These are phyloP conservation scores for Homalodisca vitripennis DNA, from an alignment of 1,140 invertebrate species.

Conservation along the genomic window DNA sequence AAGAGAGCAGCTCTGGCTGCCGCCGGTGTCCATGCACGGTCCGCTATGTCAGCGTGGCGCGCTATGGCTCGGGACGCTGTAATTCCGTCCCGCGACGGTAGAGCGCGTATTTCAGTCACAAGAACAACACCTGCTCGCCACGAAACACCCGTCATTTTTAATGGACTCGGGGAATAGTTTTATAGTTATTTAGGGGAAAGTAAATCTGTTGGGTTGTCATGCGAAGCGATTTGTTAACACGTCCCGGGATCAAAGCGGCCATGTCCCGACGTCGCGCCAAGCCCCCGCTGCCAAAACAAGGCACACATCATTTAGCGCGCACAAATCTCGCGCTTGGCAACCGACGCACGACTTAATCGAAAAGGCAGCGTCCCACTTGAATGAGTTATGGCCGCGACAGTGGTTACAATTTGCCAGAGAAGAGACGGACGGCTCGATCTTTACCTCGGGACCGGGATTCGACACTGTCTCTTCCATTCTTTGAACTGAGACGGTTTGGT, in stretches of 20 bases:
- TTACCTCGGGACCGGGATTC: too few species aligned
- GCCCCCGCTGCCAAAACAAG: background rate
- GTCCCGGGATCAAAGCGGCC: too few species aligned
- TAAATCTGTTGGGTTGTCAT: slow-evolving; percentile 26
- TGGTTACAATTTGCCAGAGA: slow-evolving; percentile 5
- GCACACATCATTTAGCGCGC: slow-evolving; percentile 25
- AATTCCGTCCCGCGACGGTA: too few species aligned
- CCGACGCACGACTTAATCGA: slow-evolving; percentile 23
- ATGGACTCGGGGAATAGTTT: slow-evolving; percentile 24
- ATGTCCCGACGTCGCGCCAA: background rate
- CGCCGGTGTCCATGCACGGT: too few species aligned
- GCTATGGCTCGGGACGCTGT: too few species aligned
- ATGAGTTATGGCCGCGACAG: slow-evolving; percentile 5
- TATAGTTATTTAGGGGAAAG: slow-evolving; percentile 30
- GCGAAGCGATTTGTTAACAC: slow-evolving; percentile 28
- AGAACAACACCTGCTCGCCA: background rate
- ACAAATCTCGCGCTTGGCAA: slow-evolving; percentile 21
- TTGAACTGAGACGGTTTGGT: too few species aligned
- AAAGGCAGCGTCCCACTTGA: slow-evolving; percentile 25
- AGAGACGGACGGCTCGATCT: too few species aligned
- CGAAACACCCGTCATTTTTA: slow-evolving; percentile 7
- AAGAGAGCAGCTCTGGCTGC: too few species aligned
- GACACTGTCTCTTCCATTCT: too few species aligned
- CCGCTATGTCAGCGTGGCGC: too few species aligned
- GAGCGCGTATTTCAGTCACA: too few species aligned